These are phyloP conservation scores for Pantherophis guttatus DNA, from an alignment of 2,113 vertebrate species.

Conservation along the genomic window DNA sequence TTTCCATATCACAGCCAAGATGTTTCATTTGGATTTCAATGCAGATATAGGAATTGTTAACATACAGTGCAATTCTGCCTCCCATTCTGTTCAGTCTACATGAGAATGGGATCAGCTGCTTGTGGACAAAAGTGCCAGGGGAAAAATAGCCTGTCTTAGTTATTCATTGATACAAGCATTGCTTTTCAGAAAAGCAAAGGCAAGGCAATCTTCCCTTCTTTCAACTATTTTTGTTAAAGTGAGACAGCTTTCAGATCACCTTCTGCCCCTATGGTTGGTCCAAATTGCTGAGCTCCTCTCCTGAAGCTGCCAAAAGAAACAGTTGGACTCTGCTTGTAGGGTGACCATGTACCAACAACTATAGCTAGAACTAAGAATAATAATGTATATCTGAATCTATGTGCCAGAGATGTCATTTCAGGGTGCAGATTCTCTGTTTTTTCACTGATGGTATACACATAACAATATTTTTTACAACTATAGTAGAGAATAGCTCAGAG, in stretches of 20 bases:
- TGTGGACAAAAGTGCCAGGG: not conserved
- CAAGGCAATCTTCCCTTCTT: not conserved
- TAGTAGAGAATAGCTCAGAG: not conserved
- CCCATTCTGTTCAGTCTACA: not conserved
- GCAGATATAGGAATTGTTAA: not conserved
- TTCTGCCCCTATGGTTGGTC: not conserved
- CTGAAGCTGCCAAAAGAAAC: not conserved
- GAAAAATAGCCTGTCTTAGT: not conserved
- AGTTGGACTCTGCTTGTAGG: not conserved
- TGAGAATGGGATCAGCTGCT: not conserved
- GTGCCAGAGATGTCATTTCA: not conserved
- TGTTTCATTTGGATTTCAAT: not conserved
- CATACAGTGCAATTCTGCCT: not conserved
- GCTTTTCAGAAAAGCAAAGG: not conserved
- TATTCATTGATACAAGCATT: not conserved
- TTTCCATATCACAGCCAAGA: not conserved
- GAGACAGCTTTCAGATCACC: not conserved
- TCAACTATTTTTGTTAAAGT: not conserved
- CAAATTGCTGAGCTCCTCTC: not conserved
- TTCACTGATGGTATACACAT: not conserved
- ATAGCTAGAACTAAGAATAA: not conserved
- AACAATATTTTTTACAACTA: not conserved
- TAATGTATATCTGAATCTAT: not conserved
- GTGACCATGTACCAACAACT: not conserved
- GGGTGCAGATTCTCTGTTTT: not conserved